phyloP scores from a whole-genome alignment of 2,888 invertebrate species.

The Prosopocoilus inquinatus region DNA sequence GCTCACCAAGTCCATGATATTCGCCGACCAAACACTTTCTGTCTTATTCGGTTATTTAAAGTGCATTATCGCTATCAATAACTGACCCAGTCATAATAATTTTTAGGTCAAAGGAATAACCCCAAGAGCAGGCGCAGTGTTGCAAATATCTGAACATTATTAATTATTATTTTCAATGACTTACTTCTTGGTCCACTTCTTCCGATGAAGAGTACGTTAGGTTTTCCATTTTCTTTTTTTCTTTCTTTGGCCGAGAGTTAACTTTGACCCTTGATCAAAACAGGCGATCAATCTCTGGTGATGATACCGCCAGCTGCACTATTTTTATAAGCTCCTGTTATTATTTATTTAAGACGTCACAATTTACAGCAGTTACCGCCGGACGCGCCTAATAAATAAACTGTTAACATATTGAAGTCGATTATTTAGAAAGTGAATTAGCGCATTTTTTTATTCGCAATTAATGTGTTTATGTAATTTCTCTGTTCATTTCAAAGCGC shows the following conservation, averaged over 20 bases:
- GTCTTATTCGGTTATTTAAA: not conserved
- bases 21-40: not conserved
- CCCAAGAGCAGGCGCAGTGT: not conserved
- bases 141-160: not conserved
- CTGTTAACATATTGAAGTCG: no score
- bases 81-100: not conserved
- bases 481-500: no score
- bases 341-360: not conserved
- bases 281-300: no score
- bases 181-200: conserved; percentile 18
- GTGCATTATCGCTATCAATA: not conserved
- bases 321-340: not conserved
- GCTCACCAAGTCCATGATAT: not conserved
- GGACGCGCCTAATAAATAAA: no score
- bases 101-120: no score
- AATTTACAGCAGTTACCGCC: not conserved
- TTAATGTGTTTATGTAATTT: no score
- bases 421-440: no score
- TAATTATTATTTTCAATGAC: not conserved
- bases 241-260: no score
- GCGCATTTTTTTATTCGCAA: no score
- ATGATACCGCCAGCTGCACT: no score
- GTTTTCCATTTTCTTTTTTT: conserved; percentile 25
- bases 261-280: no score
- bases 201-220: conserved; percentile 25